Base-by-base conservation (phyloP, 2,113 vertebrate species). In the Lycocorax pyrrhopterus region DNA sequence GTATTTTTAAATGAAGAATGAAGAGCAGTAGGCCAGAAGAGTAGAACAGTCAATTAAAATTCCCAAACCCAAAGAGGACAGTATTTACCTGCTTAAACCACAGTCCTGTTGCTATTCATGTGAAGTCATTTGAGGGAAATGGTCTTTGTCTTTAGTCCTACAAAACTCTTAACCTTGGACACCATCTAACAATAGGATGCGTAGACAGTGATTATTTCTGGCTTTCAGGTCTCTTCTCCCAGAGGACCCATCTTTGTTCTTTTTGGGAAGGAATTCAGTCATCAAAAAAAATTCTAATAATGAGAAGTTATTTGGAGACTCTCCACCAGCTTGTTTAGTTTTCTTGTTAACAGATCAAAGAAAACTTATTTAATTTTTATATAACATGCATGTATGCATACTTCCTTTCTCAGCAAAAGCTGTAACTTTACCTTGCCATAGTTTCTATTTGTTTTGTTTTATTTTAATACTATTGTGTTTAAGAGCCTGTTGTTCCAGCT, bases 271-370 rank as follows among this genome's bases (percentile, higher is more conserved):
- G 81, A 94, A 95, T 93, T 85, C 43, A 41, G 46, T 85, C 62
- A 90, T 88, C 58, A 79, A 87, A 91, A 94, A 92, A 76, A 71
- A 43, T 13, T n/a, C 43, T 21, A 46, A 49, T 84, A 82, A 32
- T 35, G 74, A 73, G 13, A 72, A 94, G 46, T 74, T 94, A 58
- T 79, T 96, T 96, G 89, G 71, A 97, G 87, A 87, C 12, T 66
- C 89, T 73, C 62, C 62, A 95, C 27, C 19, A 79, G 51, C 41
- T 91, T 94, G 90, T 94, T 96, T 93, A 91, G 59, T 35, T 89
- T 89, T 79, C 74, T 89, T 79, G 81, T 58, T 94, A 79, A 51
- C 46, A 94, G 77, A 95, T 91, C 71, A 96, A 95, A 96, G 94
- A 77, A 76, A 84, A 82, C 29, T n/a, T 69, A 58, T 2, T 44